phyloP scores from a whole-genome alignment of 2,888 invertebrate genomes.

The Plebejus argus region DNA sequence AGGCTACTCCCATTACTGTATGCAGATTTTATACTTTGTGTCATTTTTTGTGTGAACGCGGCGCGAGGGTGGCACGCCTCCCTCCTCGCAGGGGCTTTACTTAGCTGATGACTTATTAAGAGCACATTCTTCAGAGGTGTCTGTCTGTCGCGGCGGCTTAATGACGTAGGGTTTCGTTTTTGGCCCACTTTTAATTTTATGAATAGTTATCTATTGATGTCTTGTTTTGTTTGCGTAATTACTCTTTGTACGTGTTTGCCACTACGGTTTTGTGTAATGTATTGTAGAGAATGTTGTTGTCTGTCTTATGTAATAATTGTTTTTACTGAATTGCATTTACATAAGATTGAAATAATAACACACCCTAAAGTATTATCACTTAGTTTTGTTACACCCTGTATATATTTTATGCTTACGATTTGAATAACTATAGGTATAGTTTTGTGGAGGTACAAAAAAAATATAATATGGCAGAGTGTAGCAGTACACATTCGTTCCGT shows the following conservation, averaged over 20 bases:
- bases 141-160: slow-evolving; percentile 73
- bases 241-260: background rate
- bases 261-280: background rate
- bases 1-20: slow-evolving; percentile 72
- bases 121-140: slow-evolving; percentile 80
- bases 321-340: background rate
- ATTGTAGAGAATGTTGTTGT: background rate
- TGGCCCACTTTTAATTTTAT: slow-evolving; percentile 62
- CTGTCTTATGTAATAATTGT: background rate
- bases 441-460: background rate
- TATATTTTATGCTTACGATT: too few relatives aligned
- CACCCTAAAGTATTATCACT: too few relatives aligned
- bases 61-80: slow-evolving; percentile 41
- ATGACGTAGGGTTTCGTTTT: slow-evolving; percentile 69
- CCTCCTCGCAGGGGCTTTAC: slow-evolving; percentile 57
- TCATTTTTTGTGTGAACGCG: slow-evolving; percentile 73
- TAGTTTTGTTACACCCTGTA: too few relatives aligned
- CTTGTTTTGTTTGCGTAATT: background rate
- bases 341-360: too few relatives aligned
- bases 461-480: background rate
- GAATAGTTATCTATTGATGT: slow-evolving; percentile 38
- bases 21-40: slow-evolving; percentile 79
- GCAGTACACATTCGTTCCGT: background rate
- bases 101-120: slow-evolving; percentile 82
- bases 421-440: background rate